These are phyloP conservation scores for Brachionus plicatilis DNA, from an alignment of 1,140 invertebrate species.

Conservation along the genomic window DNA sequence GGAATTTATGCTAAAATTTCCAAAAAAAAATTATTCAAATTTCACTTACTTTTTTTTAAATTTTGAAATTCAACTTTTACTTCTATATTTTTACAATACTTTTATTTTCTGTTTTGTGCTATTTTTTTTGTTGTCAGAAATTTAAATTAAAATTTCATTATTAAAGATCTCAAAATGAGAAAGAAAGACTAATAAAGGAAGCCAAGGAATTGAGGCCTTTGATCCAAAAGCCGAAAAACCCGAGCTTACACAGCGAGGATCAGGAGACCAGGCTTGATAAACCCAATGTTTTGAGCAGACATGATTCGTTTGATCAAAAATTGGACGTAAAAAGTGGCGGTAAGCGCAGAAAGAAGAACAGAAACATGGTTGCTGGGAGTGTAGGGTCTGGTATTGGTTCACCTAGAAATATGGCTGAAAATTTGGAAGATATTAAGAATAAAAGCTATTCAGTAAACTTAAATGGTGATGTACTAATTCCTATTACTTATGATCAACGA, in stretches of 20 bases:
- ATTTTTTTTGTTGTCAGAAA: too few relatives aligned
- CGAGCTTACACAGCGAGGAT: not conserved
- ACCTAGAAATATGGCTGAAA: conserved; percentile 17
- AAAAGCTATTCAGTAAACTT: not conserved
- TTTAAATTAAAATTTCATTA: not conserved
- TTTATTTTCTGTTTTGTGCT: too few relatives aligned
- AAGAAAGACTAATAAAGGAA: not conserved
- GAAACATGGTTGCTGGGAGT: conserved; percentile 1
- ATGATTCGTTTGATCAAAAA: conserved; percentile 36
- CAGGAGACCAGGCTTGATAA: not conserved
- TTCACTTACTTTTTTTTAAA: not conserved
- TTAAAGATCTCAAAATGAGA: not conserved
- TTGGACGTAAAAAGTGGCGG: not conserved
- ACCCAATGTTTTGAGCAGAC: not conserved
- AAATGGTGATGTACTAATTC: conserved; percentile 34
- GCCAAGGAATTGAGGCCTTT: conserved; percentile 15
- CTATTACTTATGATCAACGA: conserved; percentile 10
- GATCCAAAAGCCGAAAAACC: not conserved
- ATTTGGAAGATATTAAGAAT: not conserved
- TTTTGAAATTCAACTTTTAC: not conserved
- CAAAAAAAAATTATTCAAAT: not conserved
- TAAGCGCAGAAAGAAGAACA: conserved; percentile 18
- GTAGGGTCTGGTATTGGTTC: conserved; percentile 12
- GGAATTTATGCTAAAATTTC: not conserved
- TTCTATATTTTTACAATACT: not conserved